Evolutionary conservation across 2,113 vertebrate species (phyloP).

Genomic region (Sturnus vulgaris): DNA sequence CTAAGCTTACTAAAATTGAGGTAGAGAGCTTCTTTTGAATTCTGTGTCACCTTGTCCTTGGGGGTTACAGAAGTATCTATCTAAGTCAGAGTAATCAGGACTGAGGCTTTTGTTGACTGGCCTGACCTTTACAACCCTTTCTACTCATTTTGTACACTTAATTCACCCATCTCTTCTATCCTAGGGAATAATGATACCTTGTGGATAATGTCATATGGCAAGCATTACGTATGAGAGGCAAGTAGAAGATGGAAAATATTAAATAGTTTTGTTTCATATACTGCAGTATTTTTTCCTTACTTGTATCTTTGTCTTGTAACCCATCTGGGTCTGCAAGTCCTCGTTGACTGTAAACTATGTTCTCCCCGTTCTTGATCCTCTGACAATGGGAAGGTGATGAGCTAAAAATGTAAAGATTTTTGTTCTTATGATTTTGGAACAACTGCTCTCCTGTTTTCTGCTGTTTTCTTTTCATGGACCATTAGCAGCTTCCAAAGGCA

Average conservation of each 20-base stretch:
- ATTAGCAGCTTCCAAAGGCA: constrained; percentile 81
- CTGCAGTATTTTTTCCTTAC: background rate
- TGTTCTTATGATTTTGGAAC: constrained; percentile 72
- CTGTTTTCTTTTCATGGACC: constrained; percentile 77
- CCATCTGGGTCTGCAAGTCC: background rate
- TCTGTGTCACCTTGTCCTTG: background rate
- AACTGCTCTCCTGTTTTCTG: constrained; percentile 67
- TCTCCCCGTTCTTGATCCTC: background rate
- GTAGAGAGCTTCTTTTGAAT: background rate
- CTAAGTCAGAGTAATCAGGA: background rate
- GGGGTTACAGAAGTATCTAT: background rate
- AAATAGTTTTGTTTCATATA: background rate
- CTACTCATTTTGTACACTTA: background rate
- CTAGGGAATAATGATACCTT: background rate
- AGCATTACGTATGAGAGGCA: constrained; percentile 29
- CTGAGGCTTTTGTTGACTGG: background rate
- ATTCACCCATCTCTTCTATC: background rate
- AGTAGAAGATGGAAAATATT: background rate
- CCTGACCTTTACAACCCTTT: background rate
- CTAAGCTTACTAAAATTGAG: background rate
- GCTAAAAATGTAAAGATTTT: constrained; percentile 60
- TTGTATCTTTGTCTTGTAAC: background rate
- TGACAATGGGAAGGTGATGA: background rate
- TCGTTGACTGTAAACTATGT: background rate
- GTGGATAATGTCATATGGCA: background rate